Percentiles rank a stretch among this genome's conserved stretches.
phyloP scores from a whole-genome alignment of 2,113 vertebrate genomes.

The Oryctolagus cuniculus region DNA sequence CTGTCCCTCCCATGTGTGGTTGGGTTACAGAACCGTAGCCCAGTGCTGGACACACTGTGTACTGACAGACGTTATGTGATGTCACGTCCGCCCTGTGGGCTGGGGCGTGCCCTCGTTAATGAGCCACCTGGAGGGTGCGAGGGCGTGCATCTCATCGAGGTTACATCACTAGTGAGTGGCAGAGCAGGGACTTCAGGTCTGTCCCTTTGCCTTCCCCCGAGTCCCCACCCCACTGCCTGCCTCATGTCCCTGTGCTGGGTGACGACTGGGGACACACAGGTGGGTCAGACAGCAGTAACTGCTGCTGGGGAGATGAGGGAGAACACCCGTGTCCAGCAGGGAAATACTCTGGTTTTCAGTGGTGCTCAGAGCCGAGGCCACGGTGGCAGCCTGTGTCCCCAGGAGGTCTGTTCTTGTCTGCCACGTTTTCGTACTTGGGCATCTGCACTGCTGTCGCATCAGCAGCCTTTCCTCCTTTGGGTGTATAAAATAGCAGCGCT shows the following conservation, averaged over 20 bases:
- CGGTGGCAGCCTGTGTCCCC: too few relatives aligned
- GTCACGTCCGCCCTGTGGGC: background rate
- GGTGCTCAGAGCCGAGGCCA: background rate
- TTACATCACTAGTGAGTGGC: fast-evolving
- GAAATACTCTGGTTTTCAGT: background rate
- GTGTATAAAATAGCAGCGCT: background rate
- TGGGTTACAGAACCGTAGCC: background rate
- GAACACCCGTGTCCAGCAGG: background rate
- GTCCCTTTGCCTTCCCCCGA: background rate
- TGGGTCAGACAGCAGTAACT: background rate
- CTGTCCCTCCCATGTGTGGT: background rate
- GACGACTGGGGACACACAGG: too few relatives aligned
- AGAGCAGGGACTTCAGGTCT: background rate
- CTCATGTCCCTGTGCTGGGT: background rate
- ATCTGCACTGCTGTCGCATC: background rate
- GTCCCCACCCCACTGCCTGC: too few relatives aligned
- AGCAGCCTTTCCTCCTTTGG: background rate
- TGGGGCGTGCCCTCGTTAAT: background rate
- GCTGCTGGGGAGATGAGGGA: background rate
- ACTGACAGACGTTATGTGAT: background rate
- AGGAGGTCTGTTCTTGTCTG: too few relatives aligned
- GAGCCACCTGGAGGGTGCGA: background rate
- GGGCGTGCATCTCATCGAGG: background rate
- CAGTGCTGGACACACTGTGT: background rate
- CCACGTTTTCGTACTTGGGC: background rate